Base-by-base conservation (phyloP, 2,113 vertebrate genomes). In the Albula glossodonta region DNA sequence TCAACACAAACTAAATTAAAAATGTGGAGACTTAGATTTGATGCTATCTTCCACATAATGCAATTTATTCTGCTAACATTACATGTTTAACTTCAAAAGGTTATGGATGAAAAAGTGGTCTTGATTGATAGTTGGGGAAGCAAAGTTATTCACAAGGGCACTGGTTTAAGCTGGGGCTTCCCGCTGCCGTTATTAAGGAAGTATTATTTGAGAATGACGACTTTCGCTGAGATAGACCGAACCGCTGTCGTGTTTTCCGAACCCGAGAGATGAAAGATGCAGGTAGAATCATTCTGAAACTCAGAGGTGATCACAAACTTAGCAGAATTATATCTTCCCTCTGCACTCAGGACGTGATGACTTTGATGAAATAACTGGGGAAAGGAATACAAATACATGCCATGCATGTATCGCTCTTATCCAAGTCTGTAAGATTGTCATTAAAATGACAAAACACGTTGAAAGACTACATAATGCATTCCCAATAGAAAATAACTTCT, bases 1-100 rank as follows among this genome's bases (percentile, higher is more conserved):
- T 96, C 94, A 96, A 96, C 94, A 97, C 87, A 94, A 95, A 96
- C 91, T 95, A 96, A 97, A 96, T 96, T 95, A 96, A 96, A 97
- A 96, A 93, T 86, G 51, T 92, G 87, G 87, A 86, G 89, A 92
- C 91, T 93, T 92, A 93, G 90, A 91, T 92, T 88, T 5, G 93
- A 96, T 97, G 92, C 83, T 85, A 96, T 96, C 94, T 92, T 90
- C 89, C 86, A 94, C 94, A 94, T 94, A 95, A 94, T 90, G 91
- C 92, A 94, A 96, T 96, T 96, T 94, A 93, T 95, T 96, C 91
- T 92, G 92, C 85, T 91, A 94, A 95, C 95, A 91, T 94, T 93
- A 88, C 93, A 90, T 94, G 91, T 92, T 96, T 95, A 95, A 92
- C 89, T 93, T 93, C 84, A 88, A 91, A 91, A 92, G 91, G 88